These are phyloP conservation scores for Drosophila navojoa DNA, from an alignment of 1,140 invertebrate species.

Conservation along the genomic window DNA sequence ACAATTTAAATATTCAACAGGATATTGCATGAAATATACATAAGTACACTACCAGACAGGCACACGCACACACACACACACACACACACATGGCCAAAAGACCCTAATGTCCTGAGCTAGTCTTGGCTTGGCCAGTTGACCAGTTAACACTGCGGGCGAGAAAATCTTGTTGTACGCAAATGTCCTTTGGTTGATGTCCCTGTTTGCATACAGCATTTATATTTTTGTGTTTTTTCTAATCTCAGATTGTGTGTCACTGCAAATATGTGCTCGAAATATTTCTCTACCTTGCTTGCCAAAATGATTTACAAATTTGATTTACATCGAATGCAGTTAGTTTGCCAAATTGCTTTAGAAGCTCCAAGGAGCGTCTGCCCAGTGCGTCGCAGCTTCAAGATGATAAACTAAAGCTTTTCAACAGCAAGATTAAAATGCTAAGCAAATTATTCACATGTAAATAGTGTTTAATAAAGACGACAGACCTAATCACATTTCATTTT, in stretches of 20 bases:
- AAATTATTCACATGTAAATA: background rate
- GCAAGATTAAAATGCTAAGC: background rate
- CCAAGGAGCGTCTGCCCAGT: conserved; percentile 7
- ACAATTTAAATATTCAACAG: conserved; percentile 82
- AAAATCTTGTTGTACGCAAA: conserved; percentile 67
- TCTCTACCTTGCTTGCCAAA: conserved; percentile 37
- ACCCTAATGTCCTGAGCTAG: conserved; percentile 29
- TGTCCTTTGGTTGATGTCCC: conserved; percentile 57
- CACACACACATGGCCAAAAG: conserved; percentile 1
- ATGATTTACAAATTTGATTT: conserved; percentile 58
- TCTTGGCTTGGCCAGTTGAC: conserved; percentile 36
- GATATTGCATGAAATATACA: conserved; percentile 79
- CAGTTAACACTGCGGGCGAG: conserved; percentile 65
- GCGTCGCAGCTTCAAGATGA: background rate
- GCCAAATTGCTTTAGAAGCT: conserved; percentile 37
- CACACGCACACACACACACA: conserved; percentile 18
- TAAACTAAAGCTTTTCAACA: background rate
- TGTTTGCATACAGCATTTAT: conserved; percentile 29
- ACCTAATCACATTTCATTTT: background rate
- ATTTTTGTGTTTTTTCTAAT: conserved; percentile 18
- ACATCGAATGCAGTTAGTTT: conserved; percentile 47
- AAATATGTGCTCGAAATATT: conserved; percentile 28
- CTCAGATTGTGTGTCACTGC: conserved; percentile 39
- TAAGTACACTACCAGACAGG: conserved; percentile 41
- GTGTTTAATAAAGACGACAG: background rate